phyloP scores from a whole-genome alignment of 2,797 vertebrate genomes.

The Nannoperca australis region DNA sequence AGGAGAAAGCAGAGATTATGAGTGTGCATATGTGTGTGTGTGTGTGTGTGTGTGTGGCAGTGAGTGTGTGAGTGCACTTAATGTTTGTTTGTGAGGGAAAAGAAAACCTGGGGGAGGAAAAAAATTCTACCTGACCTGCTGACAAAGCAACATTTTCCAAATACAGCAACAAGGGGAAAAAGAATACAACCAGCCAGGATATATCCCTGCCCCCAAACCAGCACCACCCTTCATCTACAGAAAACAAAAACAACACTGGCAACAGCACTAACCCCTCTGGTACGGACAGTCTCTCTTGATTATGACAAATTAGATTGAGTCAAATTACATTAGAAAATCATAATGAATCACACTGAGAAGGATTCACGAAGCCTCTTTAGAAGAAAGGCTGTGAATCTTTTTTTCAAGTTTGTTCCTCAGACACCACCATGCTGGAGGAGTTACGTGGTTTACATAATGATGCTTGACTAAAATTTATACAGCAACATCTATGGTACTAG shows the following conservation, averaged over 20 bases:
- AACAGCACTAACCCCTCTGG: constrained; percentile 12
- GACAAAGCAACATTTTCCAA: constrained; percentile 79
- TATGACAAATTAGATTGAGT: constrained; percentile 36
- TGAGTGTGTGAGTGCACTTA: constrained; percentile 35
- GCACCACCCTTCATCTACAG: constrained; percentile 26
- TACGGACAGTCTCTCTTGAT: constrained; percentile 15
- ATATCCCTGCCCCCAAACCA: constrained; percentile 45
- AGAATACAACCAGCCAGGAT: constrained; percentile 37
- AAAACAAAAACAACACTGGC: constrained; percentile 34
- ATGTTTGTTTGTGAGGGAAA: constrained; percentile 59
- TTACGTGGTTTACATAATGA: constrained; percentile 15
- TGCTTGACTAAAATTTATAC: neutral
- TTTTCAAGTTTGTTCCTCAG: neutral
- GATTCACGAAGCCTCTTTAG: constrained; percentile 13
- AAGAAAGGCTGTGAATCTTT: neutral
- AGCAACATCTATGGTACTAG: neutral
- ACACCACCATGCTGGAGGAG: neutral
- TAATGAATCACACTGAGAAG: constrained; percentile 18
- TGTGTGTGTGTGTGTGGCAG: constrained; percentile 25
- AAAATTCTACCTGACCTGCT: constrained; percentile 78
- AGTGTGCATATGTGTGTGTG: constrained; percentile 28
- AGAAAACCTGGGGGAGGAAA: constrained; percentile 40
- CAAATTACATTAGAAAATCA: constrained; percentile 36
- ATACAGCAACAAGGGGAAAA: constrained; percentile 56
- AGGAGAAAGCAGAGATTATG: constrained; percentile 72